phyloP scores from a whole-genome alignment of 2,888 invertebrate genomes.

The Ectemnius continuus region DNA sequence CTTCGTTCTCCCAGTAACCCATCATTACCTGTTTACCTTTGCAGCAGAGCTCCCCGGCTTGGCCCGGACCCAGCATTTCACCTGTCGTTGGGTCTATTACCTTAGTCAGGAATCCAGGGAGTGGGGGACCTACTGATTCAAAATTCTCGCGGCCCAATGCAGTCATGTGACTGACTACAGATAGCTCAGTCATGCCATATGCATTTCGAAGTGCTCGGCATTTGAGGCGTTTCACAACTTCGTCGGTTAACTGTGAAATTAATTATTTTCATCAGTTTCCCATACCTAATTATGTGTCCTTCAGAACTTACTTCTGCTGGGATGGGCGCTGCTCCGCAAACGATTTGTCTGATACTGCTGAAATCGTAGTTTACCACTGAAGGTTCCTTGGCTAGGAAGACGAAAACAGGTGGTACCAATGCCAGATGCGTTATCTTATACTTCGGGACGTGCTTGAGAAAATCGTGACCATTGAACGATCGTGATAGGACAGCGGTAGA shows the following conservation, averaged over 20 bases:
- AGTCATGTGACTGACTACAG: constrained; percentile 80
- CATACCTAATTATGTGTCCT: not conserved
- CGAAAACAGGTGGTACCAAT: constrained; percentile 80
- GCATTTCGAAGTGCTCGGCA: constrained; percentile 83
- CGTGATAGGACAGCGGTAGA: constrained; percentile 49
- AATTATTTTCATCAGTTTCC: not conserved
- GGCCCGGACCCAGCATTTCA: constrained; percentile 76
- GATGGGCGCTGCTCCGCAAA: constrained; percentile 79
- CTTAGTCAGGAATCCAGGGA: constrained; percentile 83
- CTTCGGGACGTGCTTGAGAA: constrained; percentile 59
- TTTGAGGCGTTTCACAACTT: constrained; percentile 77
- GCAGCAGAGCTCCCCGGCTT: constrained; percentile 80
- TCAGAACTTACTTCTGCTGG: constrained; percentile 70
- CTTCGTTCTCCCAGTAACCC: constrained; percentile 79
- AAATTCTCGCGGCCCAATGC: constrained; percentile 77
- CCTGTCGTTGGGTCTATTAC: constrained; percentile 72
- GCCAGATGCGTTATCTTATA: constrained; percentile 63
- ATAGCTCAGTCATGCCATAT: constrained; percentile 90
- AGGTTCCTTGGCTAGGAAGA: constrained; percentile 79
- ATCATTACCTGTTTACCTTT: constrained; percentile 80
- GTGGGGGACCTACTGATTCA: constrained; percentile 83
- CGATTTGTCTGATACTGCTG: constrained; percentile 72
- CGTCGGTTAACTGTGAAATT: constrained; percentile 21
- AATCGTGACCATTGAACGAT: constrained; percentile 61
- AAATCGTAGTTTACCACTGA: constrained; percentile 77